Evolutionary conservation across 2,113 vertebrate genomes (phyloP), one percentile per base, ranked within the genome.

Genomic region (Cairina moschata): DNA sequence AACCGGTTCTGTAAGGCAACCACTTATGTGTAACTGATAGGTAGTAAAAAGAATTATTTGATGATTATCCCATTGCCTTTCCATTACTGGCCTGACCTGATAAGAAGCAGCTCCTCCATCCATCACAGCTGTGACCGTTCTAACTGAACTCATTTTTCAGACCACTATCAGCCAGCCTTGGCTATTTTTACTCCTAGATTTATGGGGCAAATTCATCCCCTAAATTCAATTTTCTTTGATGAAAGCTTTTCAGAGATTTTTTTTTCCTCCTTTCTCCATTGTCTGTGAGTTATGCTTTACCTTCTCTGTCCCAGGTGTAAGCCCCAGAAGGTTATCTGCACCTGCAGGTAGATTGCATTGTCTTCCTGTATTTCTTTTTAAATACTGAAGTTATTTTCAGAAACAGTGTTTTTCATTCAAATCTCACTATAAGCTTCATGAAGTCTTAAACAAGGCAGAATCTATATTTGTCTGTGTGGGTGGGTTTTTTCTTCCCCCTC

Each of bases 121-220:
- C 88, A 96, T 97, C 93, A 93, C 66, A 83, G 91, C 88, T 91
- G 66, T 94, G 96, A 93, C 93, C 6, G 0, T 67, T 94, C 91
- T 94, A 91, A 94, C 94, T 87, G 91, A 97, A 95, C 84, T 96
- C 92, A 94, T 97, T 97, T 97, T 96, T 97, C 95, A 97, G 93
- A 94, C 79, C 59, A 90, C 95, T 94, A 93, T 93, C 93, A 95
- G 94, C 71, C 82, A 95, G 85, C 48, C 85, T 95, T 88, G 89
- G 92, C 95, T 97, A 97, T 97, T 97, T 97, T 97, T 97, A 95
- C 83, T 97, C 71, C 83, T 40, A 87, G 96, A 97, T 97, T 96
- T 96, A 96, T 93, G 92, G 89, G 85, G 77, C 9, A 96, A 97
- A 97, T 94, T 95, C 93, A 94, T 89, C 71, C 92, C 67, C 52